Percentiles rank a stretch among this genome's conserved stretches.
These are phyloP conservation scores for Coregonus ussuriensis DNA, from an alignment of 2,797 vertebrate species.

Conservation along the genomic window DNA sequence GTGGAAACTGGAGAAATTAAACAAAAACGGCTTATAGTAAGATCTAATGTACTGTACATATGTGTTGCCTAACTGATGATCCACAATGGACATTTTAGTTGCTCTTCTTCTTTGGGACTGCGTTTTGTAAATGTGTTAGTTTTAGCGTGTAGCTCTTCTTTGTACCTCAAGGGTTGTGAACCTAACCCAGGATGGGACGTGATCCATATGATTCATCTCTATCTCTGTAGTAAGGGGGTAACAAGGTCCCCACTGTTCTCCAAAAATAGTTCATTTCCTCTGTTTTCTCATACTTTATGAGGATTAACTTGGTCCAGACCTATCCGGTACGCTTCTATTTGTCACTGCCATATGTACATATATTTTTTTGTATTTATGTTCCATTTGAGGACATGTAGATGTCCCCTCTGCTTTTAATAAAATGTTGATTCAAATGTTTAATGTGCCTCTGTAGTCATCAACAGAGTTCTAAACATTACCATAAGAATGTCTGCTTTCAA, in stretches of 20 bases:
- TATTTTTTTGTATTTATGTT: slow-evolving; percentile 79
- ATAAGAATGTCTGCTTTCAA: neutral
- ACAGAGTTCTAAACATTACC: neutral
- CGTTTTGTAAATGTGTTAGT: slow-evolving; percentile 41
- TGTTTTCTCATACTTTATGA: slow-evolving; percentile 46
- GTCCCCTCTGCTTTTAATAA: slow-evolving; percentile 79
- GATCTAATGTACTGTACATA: slow-evolving; percentile 11
- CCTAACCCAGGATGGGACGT: slow-evolving; percentile 28
- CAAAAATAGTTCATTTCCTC: slow-evolving; percentile 20
- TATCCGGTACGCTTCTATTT: slow-evolving; percentile 58
- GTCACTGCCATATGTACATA: slow-evolving; percentile 73
- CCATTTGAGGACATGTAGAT: slow-evolving; percentile 65
- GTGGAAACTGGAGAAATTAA: neutral
- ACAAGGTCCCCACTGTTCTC: slow-evolving; percentile 50
- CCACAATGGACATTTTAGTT: slow-evolving; percentile 5
- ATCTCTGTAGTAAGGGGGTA: slow-evolving; percentile 45
- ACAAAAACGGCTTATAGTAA: neutral
- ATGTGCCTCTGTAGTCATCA: slow-evolving; percentile 1
- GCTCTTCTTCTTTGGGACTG: slow-evolving; percentile 19
- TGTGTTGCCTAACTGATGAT: neutral
- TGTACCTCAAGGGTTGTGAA: slow-evolving; percentile 57
- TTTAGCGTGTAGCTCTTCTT: slow-evolving; percentile 59
- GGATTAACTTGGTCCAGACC: slow-evolving; percentile 56
- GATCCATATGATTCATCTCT: slow-evolving; percentile 31
- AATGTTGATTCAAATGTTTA: slow-evolving; percentile 61